Evolutionary conservation across 1,140 invertebrate species (phyloP), one percentile per base, ranked within the genome.

Genomic region (Penaeus vannamei): DNA sequence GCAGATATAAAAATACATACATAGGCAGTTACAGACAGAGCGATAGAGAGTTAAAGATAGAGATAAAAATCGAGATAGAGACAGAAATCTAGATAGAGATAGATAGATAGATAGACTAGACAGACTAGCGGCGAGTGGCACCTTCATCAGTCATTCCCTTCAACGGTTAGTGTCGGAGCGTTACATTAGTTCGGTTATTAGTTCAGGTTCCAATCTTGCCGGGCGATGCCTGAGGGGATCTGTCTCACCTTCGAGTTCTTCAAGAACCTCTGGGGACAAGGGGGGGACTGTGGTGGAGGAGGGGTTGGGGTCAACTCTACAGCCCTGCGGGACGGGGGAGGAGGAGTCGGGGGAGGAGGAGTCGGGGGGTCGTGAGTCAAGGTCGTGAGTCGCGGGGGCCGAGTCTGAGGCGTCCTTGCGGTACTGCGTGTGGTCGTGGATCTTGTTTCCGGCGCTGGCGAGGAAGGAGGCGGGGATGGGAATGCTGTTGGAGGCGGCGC

Each of bases 171-270:
- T 53, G 84, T 72, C 69, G 84, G 59, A 46, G 42, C 42, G 69
- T 53, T 36, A 72, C 26, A 72, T 36, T 36, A 53, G 81, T 84
- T 84, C 84, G 72, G 87, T 89, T 61, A 89, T 80, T 89, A 84
- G 87, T 89, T 89, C 87, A 89, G 87, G 87, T 85, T 89, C 83
- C 87, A 89, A 84, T 85, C 14, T 84, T 53, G 76, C 26, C 26
- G 76, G 82, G 64, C 32, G 80, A 77, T 32, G 69, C 53, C 10
- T 84, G 69, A 36, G 80, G 64, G 72, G 32, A 64, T 76, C 53
- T 79, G 72, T 85, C 87, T 89, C 87, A 89, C 87, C 87, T 89
- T 84, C 53, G 7, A 89, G 14, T 64, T 89, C 82, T 69, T 84
- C 46, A 29, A 60, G 64, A 23, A 84, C 66, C 82, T 26, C 26